Conservation (phyloP, 2,113 vertebrate species). For the Pungitius pungitius region DNA sequence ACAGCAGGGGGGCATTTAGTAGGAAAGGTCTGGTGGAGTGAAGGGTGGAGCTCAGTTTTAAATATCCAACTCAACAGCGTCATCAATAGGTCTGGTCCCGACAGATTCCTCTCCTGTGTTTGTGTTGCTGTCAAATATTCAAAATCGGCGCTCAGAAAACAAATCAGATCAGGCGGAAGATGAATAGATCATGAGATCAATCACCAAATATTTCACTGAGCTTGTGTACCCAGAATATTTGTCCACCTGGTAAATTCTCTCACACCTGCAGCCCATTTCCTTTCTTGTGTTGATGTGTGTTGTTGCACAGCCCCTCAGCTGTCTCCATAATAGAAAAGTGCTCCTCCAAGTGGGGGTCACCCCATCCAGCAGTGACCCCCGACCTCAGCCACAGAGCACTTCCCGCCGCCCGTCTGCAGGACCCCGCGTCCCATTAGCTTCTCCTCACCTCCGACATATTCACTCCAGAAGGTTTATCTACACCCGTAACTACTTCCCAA, state of each 20-base stretch:
- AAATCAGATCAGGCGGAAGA: too few relatives aligned
- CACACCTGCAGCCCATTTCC: not conserved
- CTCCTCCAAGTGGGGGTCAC: conserved; percentile 24
- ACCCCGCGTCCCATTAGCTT: conserved; percentile 56
- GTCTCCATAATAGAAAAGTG: not conserved
- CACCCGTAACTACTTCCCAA: conserved; percentile 50
- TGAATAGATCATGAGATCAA: too few relatives aligned
- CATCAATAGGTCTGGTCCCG: not conserved
- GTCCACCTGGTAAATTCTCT: not conserved
- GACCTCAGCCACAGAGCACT: conserved; percentile 15
- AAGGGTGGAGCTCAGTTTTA: conserved; percentile 18
- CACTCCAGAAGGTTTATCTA: conserved; percentile 18
- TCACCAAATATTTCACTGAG: not conserved
- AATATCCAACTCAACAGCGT: conserved; percentile 6
- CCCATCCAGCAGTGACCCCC: conserved; percentile 25
- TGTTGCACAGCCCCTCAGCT: conserved; percentile 2
- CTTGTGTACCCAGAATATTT: not conserved
- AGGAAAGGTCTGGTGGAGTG: conserved; percentile 41
- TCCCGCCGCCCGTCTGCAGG: conserved; percentile 37
- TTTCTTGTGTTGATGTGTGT: not conserved
- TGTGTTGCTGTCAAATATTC: too few relatives aligned
- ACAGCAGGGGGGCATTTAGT: conserved; percentile 46
- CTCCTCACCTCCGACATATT: conserved; percentile 39
- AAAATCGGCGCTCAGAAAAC: too few relatives aligned
- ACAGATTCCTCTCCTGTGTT: not conserved